Percentiles rank a stretch among this genome's conserved stretches.
These are phyloP conservation scores for Diacarnus erythraeanus DNA, from an alignment of 37 sponge, comb jelly and placozoan genomes.

Conservation along the genomic window DNA sequence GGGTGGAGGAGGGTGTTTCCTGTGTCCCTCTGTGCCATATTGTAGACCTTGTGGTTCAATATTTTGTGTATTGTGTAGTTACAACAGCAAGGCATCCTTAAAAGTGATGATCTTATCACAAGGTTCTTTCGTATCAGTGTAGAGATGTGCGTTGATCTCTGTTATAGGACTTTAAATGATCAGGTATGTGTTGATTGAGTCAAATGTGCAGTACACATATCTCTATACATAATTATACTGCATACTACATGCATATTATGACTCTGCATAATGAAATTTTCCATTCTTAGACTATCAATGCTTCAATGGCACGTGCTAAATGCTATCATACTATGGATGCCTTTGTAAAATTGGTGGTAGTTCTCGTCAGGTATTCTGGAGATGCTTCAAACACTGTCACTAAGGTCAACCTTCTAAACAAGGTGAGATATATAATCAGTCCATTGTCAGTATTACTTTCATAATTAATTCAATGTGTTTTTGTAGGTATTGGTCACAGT, in stretches of 20 bases:
- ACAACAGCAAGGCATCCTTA: constrained; percentile 96
- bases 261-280: not conserved
- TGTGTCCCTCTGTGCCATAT: not conserved
- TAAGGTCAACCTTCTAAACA: constrained; percentile 93
- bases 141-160: constrained; percentile 98
- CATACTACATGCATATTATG: too few species aligned
- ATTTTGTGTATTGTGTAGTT: constrained; percentile 43
- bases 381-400: constrained; percentile 83
- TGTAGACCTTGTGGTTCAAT: not conserved
- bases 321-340: constrained; percentile 99
- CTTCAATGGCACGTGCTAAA: constrained; percentile 86
- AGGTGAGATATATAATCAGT: constrained; percentile 37
- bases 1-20: too few species aligned
- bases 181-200: too few species aligned
- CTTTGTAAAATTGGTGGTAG: constrained; percentile 94
- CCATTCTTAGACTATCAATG: constrained; percentile 47
- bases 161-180: constrained; percentile 89
- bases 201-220: too few species aligned
- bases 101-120: constrained; percentile 91
- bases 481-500: constrained; percentile 69
- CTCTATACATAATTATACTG: too few species aligned
- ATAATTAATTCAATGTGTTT: not conserved
- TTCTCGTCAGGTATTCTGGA: constrained; percentile 89
- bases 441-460: not conserved
- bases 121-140: constrained; percentile 94